Conservation (phyloP, 1,140 invertebrate species). For the Aphidius gifuensis region DNA sequence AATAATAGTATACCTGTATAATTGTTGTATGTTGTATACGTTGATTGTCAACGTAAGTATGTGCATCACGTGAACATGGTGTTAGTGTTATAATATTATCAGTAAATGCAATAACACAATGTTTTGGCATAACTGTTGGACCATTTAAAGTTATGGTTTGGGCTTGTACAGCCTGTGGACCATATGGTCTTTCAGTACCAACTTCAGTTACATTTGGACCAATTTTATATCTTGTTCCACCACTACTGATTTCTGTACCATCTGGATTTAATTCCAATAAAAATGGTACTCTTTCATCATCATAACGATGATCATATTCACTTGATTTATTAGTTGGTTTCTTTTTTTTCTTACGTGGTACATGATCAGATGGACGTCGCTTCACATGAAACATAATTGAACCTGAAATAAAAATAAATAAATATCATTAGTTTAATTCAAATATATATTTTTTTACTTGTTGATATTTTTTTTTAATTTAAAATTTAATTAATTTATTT, state of each 20-base stretch:
- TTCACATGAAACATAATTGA: constrained; percentile 94
- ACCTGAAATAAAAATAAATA: constrained; percentile 58
- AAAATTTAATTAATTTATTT: too few relatives aligned
- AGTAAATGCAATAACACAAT: constrained; percentile 89
- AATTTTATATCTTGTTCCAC: constrained; percentile 59
- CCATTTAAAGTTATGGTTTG: constrained; percentile 62
- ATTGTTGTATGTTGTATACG: constrained; percentile 90
- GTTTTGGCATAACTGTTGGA: constrained; percentile 83
- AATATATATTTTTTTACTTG: too few relatives aligned
- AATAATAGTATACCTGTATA: constrained; percentile 64
- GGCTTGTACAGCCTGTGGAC: constrained; percentile 53
- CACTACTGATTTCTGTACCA: constrained; percentile 62
- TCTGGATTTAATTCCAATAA: constrained; percentile 65
- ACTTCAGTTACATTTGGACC: constrained; percentile 73
- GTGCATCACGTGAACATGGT: constrained; percentile 87
- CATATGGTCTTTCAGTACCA: constrained; percentile 61
- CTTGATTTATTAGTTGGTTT: constrained; percentile 67
- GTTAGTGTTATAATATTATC: constrained; percentile 88
- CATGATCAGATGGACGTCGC: constrained; percentile 81
- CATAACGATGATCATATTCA: constrained; percentile 53
- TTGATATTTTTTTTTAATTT: too few relatives aligned
- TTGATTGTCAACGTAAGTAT: constrained; percentile 91
- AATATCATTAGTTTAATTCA: too few relatives aligned
- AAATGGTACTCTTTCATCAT: constrained; percentile 61
- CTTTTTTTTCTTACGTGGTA: constrained; percentile 87